Evolutionary conservation across 2,113 vertebrate genomes (phyloP), one percentile per base, ranked within the genome.

Genomic region (Colossoma macropomum): DNA sequence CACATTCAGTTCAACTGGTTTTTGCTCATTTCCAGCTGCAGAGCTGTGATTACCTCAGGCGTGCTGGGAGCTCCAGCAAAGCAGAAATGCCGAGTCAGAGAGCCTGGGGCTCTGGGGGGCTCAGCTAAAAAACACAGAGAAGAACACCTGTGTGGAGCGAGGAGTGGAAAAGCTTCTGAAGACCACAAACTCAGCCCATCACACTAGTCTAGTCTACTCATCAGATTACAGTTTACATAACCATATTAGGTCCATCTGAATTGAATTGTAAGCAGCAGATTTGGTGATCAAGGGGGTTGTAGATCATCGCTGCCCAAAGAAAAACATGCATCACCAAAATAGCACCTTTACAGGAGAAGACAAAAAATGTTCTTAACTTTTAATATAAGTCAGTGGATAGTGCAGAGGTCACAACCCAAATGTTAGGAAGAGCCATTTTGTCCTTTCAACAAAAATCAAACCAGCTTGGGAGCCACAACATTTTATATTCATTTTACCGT

Each of bases 1-100:
- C 19, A 38, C 66, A 23, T 1, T 38, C 5, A 70, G 23, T 71
- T 77, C 19, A 83, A 32, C 34, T 38, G 27, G 41, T 63, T 48
- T 83, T 54, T 62, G 54, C 69, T 73, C 60, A 50, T 78, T 60
- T 72, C 78, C 71, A 75, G 28, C 72, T 41, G 63, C 73, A 76
- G 73, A 59, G 19, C n/a, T 76, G 52, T 82, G 72, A 82, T 82
- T 66, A 82, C 27, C 25, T 82, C 12, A 54, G 80, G 80, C 63
- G 73, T 41, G 59, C 27, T 69, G 73, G 73, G 80, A 76, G 41
- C 54, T 34, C 2, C 56, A 11, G 25, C 23, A 23, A 63, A 74
- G 45, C 34, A 30, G 21, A 56, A 69, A 69, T 12, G 23, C 50
- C 8, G 9, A 62, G 19, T 1, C 32, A 19, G 25, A 45, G 16